Percentiles rank a stretch among this genome's conserved stretches.
Conservation (phyloP, 64 coral and sea anemone species). For the Astreopora myriophthalma region DNA sequence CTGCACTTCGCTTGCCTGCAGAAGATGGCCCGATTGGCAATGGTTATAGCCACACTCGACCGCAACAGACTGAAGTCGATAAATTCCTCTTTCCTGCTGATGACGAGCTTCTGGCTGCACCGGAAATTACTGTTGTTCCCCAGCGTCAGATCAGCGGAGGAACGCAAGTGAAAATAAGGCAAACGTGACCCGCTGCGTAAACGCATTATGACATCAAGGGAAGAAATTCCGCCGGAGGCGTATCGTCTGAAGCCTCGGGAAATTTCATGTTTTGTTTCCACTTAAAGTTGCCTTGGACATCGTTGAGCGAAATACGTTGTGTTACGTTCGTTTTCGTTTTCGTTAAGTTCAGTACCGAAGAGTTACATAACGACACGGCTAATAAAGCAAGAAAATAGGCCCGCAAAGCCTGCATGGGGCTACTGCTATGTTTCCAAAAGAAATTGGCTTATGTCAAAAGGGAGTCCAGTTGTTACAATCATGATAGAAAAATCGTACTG, state of each 20-base stretch:
- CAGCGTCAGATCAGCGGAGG: slow-evolving; percentile 55
- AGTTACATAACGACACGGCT: too few relatives aligned
- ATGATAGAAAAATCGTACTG: too few relatives aligned
- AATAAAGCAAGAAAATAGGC: too few relatives aligned
- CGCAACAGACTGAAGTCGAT: not conserved
- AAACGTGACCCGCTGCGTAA: slow-evolving; percentile 28
- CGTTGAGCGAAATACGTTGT: too few relatives aligned
- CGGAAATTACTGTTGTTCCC: slow-evolving; percentile 66
- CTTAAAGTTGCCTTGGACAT: not conserved
- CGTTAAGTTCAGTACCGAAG: too few relatives aligned
- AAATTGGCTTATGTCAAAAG: too few relatives aligned
- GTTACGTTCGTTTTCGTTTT: not conserved
- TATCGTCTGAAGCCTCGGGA: not conserved
- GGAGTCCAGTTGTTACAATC: too few relatives aligned
- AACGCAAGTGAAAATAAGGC: slow-evolving; percentile 77
- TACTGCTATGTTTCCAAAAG: too few relatives aligned
- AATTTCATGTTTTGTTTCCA: not conserved
- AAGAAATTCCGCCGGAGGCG: not conserved
- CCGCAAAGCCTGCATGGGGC: too few relatives aligned
- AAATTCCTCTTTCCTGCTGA: slow-evolving; percentile 74
- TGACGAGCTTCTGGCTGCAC: slow-evolving; percentile 77
- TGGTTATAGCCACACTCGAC: not conserved
- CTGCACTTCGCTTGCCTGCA: slow-evolving; percentile 60
- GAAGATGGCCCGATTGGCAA: slow-evolving; percentile 34
- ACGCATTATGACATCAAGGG: not conserved